Conservation (phyloP, 2,113 vertebrate species). For the Microcebus griseorufus region DNA sequence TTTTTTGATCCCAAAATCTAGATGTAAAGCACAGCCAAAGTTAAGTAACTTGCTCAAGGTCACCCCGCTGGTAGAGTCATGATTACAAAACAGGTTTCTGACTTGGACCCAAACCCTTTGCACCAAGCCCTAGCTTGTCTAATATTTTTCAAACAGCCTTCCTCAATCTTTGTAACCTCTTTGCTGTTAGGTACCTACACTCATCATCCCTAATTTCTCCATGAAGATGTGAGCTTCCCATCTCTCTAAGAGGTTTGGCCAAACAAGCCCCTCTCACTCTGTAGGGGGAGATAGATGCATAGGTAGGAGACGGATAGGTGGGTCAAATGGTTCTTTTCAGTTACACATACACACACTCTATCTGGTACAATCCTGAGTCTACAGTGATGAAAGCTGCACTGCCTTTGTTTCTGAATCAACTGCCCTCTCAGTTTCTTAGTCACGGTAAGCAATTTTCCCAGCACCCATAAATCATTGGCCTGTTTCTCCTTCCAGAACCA, state of each 20-base stretch:
- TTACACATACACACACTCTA: background rate
- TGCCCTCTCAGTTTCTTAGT: background rate
- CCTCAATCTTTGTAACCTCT: background rate
- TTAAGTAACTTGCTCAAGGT: background rate
- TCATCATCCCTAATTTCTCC: background rate
- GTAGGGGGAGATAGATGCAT: background rate
- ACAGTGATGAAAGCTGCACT: background rate
- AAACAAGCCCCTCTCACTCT: background rate
- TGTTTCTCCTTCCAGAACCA: background rate
- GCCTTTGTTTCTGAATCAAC: background rate
- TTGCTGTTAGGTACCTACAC: background rate
- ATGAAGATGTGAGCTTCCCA: background rate
- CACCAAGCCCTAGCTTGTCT: background rate
- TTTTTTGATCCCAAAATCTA: no score
- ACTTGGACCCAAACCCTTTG: background rate
- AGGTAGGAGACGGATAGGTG: no score
- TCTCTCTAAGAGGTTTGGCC: background rate
- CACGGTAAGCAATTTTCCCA: background rate
- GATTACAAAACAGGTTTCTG: constrained; percentile 6
- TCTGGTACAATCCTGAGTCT: background rate
- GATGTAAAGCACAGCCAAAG: no score
- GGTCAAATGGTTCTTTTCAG: background rate
- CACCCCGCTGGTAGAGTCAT: background rate
- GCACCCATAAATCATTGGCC: background rate
- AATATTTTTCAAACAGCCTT: background rate